Evolutionary conservation across 2,888 invertebrate species (phyloP).

Genomic region (Psylliodes chrysocephalus): DNA sequence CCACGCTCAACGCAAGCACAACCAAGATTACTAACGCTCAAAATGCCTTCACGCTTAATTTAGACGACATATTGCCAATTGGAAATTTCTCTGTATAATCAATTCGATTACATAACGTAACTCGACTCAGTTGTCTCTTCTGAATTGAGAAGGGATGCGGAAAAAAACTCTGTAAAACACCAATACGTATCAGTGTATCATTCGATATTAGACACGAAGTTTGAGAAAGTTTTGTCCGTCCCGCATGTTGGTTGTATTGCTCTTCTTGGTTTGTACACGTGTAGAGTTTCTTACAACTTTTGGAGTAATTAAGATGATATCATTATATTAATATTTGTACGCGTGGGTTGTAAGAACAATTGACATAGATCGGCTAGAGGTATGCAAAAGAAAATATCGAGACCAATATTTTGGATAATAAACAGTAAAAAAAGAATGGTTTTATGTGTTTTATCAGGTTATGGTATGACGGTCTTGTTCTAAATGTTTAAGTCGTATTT

Average conservation of each 20-base stretch:
- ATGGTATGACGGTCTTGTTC: too few species aligned
- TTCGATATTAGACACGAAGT: conserved; percentile 42
- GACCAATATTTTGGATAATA: too few species aligned
- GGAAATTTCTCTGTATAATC: conserved; percentile 26
- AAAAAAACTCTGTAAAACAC: conserved; percentile 20
- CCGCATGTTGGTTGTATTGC: conserved; percentile 11
- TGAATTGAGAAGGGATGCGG: not conserved
- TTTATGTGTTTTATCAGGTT: too few species aligned
- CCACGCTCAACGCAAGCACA: conserved; percentile 11
- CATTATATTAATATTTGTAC: too few species aligned
- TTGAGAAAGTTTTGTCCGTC: conserved; percentile 37
- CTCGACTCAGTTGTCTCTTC: conserved; percentile 4
- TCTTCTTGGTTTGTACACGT: conserved; percentile 1
- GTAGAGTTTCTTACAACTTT: too few species aligned
- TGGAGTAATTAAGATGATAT: too few species aligned
- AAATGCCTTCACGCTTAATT: conserved; percentile 30
- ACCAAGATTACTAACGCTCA: conserved; percentile 32
- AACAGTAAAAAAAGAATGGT: too few species aligned
- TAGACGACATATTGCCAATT: conserved; percentile 25
- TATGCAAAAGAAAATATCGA: too few species aligned
- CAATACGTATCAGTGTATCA: conserved; percentile 38
- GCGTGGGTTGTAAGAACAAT: too few species aligned
- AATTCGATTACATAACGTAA: conserved; percentile 20
- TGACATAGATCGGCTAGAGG: too few species aligned
- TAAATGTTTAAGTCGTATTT: too few species aligned